Conservation (phyloP, 2,888 invertebrate species). For the Gryllus longicercus region DNA sequence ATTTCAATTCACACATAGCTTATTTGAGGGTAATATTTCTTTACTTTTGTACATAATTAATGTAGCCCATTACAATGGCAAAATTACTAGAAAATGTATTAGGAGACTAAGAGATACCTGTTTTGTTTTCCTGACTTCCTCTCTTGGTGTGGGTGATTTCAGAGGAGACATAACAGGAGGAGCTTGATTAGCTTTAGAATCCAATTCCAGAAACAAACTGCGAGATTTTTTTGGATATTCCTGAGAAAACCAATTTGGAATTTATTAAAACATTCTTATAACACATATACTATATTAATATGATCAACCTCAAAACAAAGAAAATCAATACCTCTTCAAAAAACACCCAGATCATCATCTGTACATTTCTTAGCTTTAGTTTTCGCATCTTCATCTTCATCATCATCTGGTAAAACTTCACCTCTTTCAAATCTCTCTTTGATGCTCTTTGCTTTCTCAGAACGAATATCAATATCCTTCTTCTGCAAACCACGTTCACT, state of each 20-base stretch:
- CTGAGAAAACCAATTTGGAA: conserved; percentile 48
- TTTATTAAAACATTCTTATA: background rate
- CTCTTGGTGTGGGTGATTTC: conserved; percentile 53
- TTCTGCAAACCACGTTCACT: conserved; percentile 56
- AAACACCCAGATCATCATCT: conserved; percentile 72
- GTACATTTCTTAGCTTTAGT: conserved; percentile 52
- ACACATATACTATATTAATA: background rate
- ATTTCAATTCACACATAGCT: too few relatives aligned
- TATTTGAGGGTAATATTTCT: too few relatives aligned
- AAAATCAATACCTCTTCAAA: conserved; percentile 67
- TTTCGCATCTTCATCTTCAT: conserved; percentile 54
- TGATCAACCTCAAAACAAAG: background rate
- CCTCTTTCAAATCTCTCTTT: conserved; percentile 82
- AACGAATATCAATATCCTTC: conserved; percentile 52
- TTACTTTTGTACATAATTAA: too few relatives aligned
- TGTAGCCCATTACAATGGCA: too few relatives aligned
- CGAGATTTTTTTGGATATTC: conserved; percentile 84
- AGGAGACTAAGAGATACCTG: conserved; percentile 51
- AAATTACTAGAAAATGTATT: too few relatives aligned
- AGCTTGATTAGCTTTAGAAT: conserved; percentile 59
- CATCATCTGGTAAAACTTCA: conserved; percentile 56
- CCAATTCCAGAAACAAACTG: conserved; percentile 79
- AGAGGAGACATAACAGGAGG: conserved; percentile 53
- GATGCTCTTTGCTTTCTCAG: conserved; percentile 62
- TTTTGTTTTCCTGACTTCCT: conserved; percentile 57